Evolutionary conservation across 2,888 invertebrate species (phyloP).

Genomic region (Griposia aprilina): DNA sequence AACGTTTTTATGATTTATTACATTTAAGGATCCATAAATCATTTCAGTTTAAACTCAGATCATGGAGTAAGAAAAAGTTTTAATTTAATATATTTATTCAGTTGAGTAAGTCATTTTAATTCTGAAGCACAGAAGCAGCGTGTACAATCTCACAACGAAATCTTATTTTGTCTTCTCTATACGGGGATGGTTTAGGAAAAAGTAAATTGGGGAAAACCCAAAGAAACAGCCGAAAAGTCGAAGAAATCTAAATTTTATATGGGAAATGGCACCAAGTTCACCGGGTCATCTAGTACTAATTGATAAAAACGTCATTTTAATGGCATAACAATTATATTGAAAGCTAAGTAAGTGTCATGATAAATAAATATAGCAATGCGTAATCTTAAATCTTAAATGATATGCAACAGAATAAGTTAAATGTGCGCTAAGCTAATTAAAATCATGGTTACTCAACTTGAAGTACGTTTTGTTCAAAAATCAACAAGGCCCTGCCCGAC

Average conservation of each 20-base stretch:
- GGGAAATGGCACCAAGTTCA: no score
- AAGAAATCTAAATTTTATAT: no score
- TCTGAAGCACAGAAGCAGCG: no score
- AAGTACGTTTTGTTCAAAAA: not conserved
- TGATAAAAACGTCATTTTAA: not conserved
- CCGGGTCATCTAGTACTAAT: no score
- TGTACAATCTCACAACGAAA: no score
- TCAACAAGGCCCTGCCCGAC: not conserved
- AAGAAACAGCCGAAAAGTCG: no score
- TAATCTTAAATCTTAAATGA: constrained; percentile 2
- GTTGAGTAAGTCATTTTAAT: no score
- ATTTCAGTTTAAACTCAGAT: not conserved
- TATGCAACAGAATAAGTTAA: not conserved
- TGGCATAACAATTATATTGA: not conserved
- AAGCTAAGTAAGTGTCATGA: not conserved
- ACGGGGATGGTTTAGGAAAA: no score
- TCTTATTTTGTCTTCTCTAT: not conserved
- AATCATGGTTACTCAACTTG: not conserved
- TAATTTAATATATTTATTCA: no score
- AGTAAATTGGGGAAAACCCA: no score
- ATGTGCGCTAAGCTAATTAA: constrained; percentile 1
- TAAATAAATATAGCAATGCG: not conserved
- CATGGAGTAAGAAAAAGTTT: no score
- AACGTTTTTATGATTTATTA: not conserved
- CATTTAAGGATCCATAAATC: not conserved